These are phyloP conservation scores for Trichonephila inaurata DNA, from an alignment of 1,140 invertebrate genomes.

Conservation along the genomic window DNA sequence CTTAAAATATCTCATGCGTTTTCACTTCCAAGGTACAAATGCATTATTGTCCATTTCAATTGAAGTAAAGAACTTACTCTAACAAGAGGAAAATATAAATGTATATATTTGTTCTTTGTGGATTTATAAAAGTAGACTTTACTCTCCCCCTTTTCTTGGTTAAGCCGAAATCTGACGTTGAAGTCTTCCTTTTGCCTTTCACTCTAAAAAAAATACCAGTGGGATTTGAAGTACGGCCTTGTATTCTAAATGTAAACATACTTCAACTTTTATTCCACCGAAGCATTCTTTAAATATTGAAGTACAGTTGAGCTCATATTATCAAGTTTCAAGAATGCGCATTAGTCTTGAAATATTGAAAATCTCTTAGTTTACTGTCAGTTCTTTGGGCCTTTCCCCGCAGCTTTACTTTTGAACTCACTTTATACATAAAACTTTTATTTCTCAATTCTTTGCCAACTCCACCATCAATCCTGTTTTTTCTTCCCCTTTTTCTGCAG, in stretches of 20 bases:
- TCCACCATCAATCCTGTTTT: slow-evolving; percentile 61
- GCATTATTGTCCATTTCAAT: not conserved
- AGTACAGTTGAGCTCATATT: slow-evolving; percentile 33
- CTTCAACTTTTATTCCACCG: slow-evolving; percentile 47
- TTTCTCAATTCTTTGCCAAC: slow-evolving; percentile 60
- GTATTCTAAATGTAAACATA: slow-evolving; percentile 49
- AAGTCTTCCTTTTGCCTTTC: not conserved
- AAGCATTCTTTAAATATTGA: slow-evolving; percentile 68
- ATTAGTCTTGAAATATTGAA: slow-evolving; percentile 71
- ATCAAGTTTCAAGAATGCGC: slow-evolving; percentile 15
- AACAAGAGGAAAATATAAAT: too few species aligned
- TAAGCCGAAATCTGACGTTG: not conserved
- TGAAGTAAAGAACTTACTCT: not conserved
- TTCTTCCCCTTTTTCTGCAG: slow-evolving; percentile 28
- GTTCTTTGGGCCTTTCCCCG: slow-evolving; percentile 1
- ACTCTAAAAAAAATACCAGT: not conserved
- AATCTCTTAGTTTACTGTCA: slow-evolving; percentile 67
- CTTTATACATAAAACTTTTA: slow-evolving; percentile 69
- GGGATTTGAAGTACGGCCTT: slow-evolving; percentile 18
- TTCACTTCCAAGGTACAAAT: not conserved
- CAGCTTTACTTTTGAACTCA: slow-evolving; percentile 5
- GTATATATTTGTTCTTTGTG: not conserved
- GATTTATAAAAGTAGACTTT: not conserved
- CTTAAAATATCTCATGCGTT: not conserved
- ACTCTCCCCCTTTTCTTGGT: not conserved